Evolutionary conservation across 2,797 vertebrate genomes (phyloP), one percentile per base, ranked within the genome.

Genomic region (Pangasius mekongensis): DNA sequence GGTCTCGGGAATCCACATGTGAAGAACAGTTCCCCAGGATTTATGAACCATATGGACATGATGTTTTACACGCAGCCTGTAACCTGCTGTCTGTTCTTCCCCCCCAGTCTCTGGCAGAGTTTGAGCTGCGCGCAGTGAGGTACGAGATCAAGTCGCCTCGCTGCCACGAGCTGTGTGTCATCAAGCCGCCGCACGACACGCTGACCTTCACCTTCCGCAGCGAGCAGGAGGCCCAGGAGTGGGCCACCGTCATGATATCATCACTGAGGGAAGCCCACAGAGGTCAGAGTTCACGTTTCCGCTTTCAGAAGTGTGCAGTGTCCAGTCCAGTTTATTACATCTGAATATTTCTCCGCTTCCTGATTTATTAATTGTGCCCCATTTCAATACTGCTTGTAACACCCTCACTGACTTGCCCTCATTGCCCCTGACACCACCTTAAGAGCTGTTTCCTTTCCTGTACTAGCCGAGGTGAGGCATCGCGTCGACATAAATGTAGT

Each of bases 211-310:
- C 95, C 93, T 99, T 99, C 89, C 95, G 96, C 88, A 97, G 96
- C 3, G 95, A 98, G 91, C 95, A 95, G 3, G 98, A 99, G 87
- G 98, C 97, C 0, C 97, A 98, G 93, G 97, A 95, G 89, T 99
- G 98, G 98, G 97, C 97, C 90, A 97, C 97, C 0, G 95, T 98
- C 87, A 93, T 98, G 85, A 97, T 95, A 94, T 97, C 96, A 6
- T 97, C 97, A 5, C 93, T 97, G 0, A 90, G 95, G 62, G 97
- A 98, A 91, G 95, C 96, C 1, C 96, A 96, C 76, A 96, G 97
- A 95, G 97, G 98, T 99, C 84, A 86, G 93, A 56, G 83, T 85
- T 56, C 66, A 67, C 22, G 9, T 74, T 47, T 74, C 39, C 22
- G 5, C 27, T 78, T 54, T 18, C 27, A n/a, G 74, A 18, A 14